Base-by-base conservation (phyloP, 1,140 invertebrate species). In the Acromyrmex echinatior region DNA sequence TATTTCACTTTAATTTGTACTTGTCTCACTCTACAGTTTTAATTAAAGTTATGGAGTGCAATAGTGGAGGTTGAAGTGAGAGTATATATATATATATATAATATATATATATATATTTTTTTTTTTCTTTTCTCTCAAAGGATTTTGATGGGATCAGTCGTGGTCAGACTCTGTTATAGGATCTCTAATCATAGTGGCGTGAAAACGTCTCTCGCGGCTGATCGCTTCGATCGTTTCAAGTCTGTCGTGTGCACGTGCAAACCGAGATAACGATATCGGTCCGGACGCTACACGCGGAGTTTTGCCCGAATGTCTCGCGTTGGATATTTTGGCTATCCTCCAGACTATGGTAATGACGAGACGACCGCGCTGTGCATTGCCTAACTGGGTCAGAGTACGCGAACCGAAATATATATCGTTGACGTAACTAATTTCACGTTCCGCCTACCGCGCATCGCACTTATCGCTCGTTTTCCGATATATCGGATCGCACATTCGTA, bases 401-500 rank as follows among this genome's bases (percentile, higher is more conserved):
- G 25, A 62, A 21, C 6, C 56, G 56, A 84, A 84, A 76, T 76
- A 49, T 76, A 49, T 74, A 84, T 76, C 56, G n/a, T 18, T 70
- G 80, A 28, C 56, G 35, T 31, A 74, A 74, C 80, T 84, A 74
- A 76, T 84, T 84, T 63, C 68, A 62, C 70, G 53, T 82, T 62
- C 39, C 56, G 56, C 68, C 39, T 53, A 7, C 9, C 18, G 25
- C 10, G 6, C 39, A 14, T 21, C 77, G 68, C 80, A 84, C 68
- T 84, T 84, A 84, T 84, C 80, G 80, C 70, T 84, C 80, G 70
- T 84, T 84, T 84, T 84, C 80, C 80, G 70, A 84, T 84, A 76
- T 45, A 76, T 62, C 56, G 80, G 25, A 51, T 74, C 25, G 39
- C 70, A 25, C 49, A 71, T 76, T 58, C 58, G 70, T 62, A 76